These are phyloP conservation scores for Flabesymbios commensalis DNA, from an alignment of 2,888 invertebrate genomes.

Conservation along the genomic window DNA sequence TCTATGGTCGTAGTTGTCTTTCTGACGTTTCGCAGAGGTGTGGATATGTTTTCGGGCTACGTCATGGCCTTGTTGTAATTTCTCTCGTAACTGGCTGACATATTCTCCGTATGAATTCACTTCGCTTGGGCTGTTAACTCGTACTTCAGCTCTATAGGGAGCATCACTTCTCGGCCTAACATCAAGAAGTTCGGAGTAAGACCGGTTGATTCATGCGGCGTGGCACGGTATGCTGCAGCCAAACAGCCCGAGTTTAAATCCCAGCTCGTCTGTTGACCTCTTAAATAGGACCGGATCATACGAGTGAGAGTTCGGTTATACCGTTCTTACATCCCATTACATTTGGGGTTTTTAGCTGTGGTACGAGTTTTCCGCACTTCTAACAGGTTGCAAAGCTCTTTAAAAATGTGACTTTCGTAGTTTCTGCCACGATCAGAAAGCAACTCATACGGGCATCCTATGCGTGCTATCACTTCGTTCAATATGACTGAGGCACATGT, in stretches of 20 bases:
- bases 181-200: constrained; percentile 32
- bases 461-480: constrained; percentile 30
- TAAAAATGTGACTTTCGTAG: constrained; percentile 30
- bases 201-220: constrained; percentile 24
- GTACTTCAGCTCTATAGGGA: constrained; percentile 32
- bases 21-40: not conserved
- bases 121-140: no score
- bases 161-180: constrained; percentile 27
- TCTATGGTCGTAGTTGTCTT: not conserved
- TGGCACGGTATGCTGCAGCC: constrained; percentile 27
- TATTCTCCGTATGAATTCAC: not conserved
- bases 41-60: not conserved
- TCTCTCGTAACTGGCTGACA: not conserved
- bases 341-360: constrained; percentile 21
- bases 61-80: not conserved
- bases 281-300: constrained; percentile 28
- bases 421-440: constrained; percentile 31
- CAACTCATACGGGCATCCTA: constrained; percentile 19
- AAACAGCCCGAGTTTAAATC: constrained; percentile 29
- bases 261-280: constrained; percentile 31
- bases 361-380: constrained; percentile 32
- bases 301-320: constrained; percentile 23
- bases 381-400: constrained; percentile 32
- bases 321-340: constrained; percentile 26
- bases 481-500: constrained; percentile 24